These are phyloP conservation scores for Dasyurus viverrinus DNA, from an alignment of 2,113 vertebrate species.

Conservation along the genomic window DNA sequence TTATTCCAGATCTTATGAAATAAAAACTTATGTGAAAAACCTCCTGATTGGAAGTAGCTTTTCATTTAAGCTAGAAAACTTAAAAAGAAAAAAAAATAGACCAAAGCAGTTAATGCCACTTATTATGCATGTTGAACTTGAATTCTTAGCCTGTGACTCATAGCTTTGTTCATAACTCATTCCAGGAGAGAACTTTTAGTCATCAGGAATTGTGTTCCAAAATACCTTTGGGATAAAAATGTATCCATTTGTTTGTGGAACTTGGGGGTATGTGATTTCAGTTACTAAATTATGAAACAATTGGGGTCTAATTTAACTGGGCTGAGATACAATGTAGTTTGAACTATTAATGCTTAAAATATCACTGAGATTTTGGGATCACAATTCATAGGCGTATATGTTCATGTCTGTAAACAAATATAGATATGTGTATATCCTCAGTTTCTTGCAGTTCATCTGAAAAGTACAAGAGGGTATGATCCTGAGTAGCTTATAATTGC, in stretches of 20 bases:
- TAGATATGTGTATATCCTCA: background rate
- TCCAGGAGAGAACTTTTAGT: constrained; percentile 5
- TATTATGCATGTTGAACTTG: constrained; percentile 35
- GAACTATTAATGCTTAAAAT: background rate
- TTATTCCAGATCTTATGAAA: background rate
- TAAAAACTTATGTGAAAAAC: background rate
- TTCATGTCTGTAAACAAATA: background rate
- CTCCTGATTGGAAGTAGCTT: background rate
- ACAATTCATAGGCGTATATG: background rate
- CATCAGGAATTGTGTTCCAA: constrained; percentile 35
- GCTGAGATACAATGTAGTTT: background rate
- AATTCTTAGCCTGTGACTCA: constrained; percentile 65
- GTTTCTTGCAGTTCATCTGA: background rate
- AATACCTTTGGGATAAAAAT: constrained; percentile 51
- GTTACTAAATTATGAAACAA: background rate
- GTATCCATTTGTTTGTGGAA: background rate
- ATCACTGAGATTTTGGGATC: background rate
- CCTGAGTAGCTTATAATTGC: background rate
- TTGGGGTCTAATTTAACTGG: background rate
- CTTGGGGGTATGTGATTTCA: background rate
- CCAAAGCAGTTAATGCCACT: constrained; percentile 14
- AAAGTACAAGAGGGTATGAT: background rate
- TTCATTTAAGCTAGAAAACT: background rate
- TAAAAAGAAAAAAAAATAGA: background rate
- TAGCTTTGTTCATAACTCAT: constrained; percentile 74